A percentile compares a stretch with the other conserved stretches of the same genome.
Conservation (phyloP, 1,140 invertebrate species). For the Wiebesia pumilae region DNA sequence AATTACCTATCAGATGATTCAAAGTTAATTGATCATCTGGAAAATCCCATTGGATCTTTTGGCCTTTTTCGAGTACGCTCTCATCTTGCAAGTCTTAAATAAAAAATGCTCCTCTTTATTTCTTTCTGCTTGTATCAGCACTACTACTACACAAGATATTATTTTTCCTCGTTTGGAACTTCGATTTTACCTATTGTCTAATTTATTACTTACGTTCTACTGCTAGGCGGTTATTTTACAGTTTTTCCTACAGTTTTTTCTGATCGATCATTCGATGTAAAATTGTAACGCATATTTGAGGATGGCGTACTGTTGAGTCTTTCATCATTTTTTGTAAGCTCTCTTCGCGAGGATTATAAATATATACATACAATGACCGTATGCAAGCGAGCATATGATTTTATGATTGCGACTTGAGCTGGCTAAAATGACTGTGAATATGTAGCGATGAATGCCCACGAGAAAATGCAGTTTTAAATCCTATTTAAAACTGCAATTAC, state of each 20-base stretch:
- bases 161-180: neutral
- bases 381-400: neutral
- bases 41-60: neutral
- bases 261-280: neutral
- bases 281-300: neutral
- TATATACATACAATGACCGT: neutral
- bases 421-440: neutral
- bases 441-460: neutral
- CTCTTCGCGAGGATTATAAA: neutral
- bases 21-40: neutral
- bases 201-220: neutral
- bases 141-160: neutral
- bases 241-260: neutral
- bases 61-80: constrained; percentile 32
- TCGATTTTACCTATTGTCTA: neutral
- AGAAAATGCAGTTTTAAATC: neutral
- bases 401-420: neutral
- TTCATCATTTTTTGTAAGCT: neutral
- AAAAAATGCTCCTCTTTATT: neutral
- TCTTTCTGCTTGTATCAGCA: neutral
- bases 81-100: neutral
- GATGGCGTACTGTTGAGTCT: neutral
- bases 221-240: neutral
- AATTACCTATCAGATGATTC: neutral
- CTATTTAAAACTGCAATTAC: neutral